These are phyloP conservation scores for Zootermopsis nevadensis DNA, from an alignment of 2,888 invertebrate genomes.

Conservation along the genomic window DNA sequence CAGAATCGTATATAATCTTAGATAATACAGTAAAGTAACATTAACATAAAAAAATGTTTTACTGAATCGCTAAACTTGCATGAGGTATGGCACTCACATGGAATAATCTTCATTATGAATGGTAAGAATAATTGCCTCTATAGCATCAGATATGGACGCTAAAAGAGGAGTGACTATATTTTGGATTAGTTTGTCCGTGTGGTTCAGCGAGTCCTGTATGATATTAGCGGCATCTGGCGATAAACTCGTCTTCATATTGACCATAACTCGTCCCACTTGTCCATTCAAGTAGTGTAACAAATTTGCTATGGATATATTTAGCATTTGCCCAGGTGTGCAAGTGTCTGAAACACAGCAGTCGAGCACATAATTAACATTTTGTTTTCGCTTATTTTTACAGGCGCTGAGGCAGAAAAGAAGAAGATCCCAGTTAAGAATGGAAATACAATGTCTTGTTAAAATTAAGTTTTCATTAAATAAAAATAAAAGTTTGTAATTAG, in stretches of 20 bases:
- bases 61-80: too few relatives aligned
- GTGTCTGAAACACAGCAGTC: slow-evolving; percentile 61
- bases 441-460: too few relatives aligned
- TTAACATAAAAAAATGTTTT: too few relatives aligned
- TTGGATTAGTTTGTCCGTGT: slow-evolving; percentile 68
- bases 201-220: slow-evolving; percentile 71
- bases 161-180: slow-evolving; percentile 66
- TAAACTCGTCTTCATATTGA: slow-evolving; percentile 77
- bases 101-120: slow-evolving; percentile 85
- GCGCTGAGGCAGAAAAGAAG: too few relatives aligned
- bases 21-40: too few relatives aligned
- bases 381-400: too few relatives aligned
- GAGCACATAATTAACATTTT: too few relatives aligned
- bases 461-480: too few relatives aligned
- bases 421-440: too few relatives aligned
- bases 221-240: slow-evolving; percentile 70
- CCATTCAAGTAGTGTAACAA: slow-evolving; percentile 71
- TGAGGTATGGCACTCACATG: slow-evolving; percentile 60
- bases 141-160: slow-evolving; percentile 84
- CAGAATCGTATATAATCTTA: too few relatives aligned
- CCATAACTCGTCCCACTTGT: slow-evolving; percentile 77
- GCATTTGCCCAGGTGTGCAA: slow-evolving; percentile 83
- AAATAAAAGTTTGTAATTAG: too few relatives aligned
- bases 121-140: slow-evolving; percentile 91
- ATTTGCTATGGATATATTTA: slow-evolving; percentile 86